Base-by-base conservation (phyloP, 2,888 invertebrate genomes). In the Norana najaformis region DNA sequence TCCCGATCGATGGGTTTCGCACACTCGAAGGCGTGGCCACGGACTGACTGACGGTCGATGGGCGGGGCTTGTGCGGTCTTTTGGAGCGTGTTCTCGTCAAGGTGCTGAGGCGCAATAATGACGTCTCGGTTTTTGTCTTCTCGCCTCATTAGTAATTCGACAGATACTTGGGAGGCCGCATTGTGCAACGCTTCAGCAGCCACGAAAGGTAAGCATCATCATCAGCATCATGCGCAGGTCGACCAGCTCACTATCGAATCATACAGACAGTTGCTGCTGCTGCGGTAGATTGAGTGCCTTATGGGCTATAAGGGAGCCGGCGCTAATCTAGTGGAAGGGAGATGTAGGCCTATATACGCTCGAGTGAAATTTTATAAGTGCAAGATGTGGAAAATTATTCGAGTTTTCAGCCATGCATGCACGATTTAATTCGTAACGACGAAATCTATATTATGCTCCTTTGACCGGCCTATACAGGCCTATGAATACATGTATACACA, bases 71-170 rank as follows among this genome's bases (percentile, higher is more conserved):
- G n/a, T n/a, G 8, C 69, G n/a, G 30, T 11, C 30, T n/a, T 30
- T n/a, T 69, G 69, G 69, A 69, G 69, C 69, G 69, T 69, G 69
- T n/a, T 69, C 69, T 69, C n/a, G 69, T 69, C 11, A 69, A 69
- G 69, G 69, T 69, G 69, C 13, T 69, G 69, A 69, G 69, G 69
- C n/a, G 69, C 69, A 69, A 69, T 69, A 69, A 69, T 69, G 69
- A 69, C 69, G 69, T 69, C n/a, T 69, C 69, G 69, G 30, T 69
- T 69, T 69, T 69, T 69, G 69, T 69, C 69, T 69, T 69, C 69
- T 69, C 69, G 69, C 69, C 69, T 69, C 69, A 69, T 69, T 69
- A 69, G 69, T 69, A 30, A n/a, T 69, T n/a, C 69, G 69, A 69
- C 69, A 69, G 69, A 69, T 69, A 69, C 69, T 69, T 69, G 69